These are phyloP conservation scores for Drosophila orosa DNA, from an alignment of 1,140 invertebrate genomes.

Conservation along the genomic window DNA sequence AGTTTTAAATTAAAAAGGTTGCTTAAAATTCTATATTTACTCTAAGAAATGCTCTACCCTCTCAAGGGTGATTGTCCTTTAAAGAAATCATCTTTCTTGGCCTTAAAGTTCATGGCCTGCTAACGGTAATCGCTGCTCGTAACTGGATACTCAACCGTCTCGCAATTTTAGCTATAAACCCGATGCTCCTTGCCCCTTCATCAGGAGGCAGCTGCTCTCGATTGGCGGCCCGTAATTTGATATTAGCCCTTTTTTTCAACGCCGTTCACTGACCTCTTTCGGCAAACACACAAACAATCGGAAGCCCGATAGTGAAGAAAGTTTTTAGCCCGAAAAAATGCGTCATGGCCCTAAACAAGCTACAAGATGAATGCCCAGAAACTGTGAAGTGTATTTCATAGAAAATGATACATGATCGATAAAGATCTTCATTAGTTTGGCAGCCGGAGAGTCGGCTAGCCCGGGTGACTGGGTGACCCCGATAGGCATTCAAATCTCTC, in stretches of 20 bases:
- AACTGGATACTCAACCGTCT: conserved; percentile 10
- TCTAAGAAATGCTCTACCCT: neutral
- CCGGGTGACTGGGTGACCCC: conserved; percentile 51
- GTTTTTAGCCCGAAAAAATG: conserved; percentile 52
- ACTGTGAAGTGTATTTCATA: conserved; percentile 64
- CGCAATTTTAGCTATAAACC: conserved; percentile 1
- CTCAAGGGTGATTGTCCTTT: neutral
- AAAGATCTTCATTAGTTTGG: conserved; percentile 51
- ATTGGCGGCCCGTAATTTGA: conserved; percentile 30
- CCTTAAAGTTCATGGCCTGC: conserved; percentile 2
- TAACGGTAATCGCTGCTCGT: conserved; percentile 15
- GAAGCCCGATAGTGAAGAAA: conserved; percentile 47
- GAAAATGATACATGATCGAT: conserved; percentile 51
- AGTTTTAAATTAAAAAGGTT: too few relatives aligned
- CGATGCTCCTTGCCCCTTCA: neutral
- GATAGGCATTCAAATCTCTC: conserved; percentile 73
- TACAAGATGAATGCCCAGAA: conserved; percentile 33
- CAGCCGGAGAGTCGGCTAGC: conserved; percentile 4
- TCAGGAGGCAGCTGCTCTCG: conserved; percentile 20
- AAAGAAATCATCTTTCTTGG: too few relatives aligned
- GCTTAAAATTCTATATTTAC: too few relatives aligned
- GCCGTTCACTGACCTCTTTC: conserved; percentile 71
- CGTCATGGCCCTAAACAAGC: conserved; percentile 42
- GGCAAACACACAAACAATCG: conserved; percentile 11
- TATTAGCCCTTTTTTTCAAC: conserved; percentile 28